Evolutionary conservation across 2,113 vertebrate species (phyloP), one percentile per base, ranked within the genome.

Genomic region (Trachemys scripta): DNA sequence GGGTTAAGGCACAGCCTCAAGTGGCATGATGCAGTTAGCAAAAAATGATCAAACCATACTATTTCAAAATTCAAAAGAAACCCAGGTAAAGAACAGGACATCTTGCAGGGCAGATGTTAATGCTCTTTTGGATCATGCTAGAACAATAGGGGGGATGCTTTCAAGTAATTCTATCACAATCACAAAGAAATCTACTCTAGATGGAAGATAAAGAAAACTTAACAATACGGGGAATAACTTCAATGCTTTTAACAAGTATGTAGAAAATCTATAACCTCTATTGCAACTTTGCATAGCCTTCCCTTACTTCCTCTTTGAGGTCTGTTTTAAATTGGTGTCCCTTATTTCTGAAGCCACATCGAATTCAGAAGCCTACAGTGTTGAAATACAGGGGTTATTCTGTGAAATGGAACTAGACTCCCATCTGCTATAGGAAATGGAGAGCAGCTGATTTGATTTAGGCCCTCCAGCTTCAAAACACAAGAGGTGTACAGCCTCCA

Each of bases 101-200:
- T 95, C 96, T 88, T 88, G 49, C 79, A 90, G 75, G 84, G 80
- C 88, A 92, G 9, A 88, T 90, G 35, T 45, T 17, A 82, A 80
- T 29, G 9, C 69, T 20, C 3, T 78, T 91, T 92, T 84, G 24
- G n/a, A 82, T 91, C 95, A 38, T 96, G 85, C 65, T 56, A 5
- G 62, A 42, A 19, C 24, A 51, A 69, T 42, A 38, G 3, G 25
- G 29, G 54, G 14, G 0, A 1, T 35, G 38, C 49, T 94, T 96
- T 89, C 11, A 75, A 10, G 31, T 45, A 84, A 35, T 86, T 82
- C 20, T 49, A 14, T 50, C 17, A 14, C 6, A 29, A 92, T 79
- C 83, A 76, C 59, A 91, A 95, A 90, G 78, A 87, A 79, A 14
- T 29, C 65, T 72, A 47, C 42, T 76, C 22, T 47, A 45, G 75